Evolutionary conservation across 2,797 vertebrate species (phyloP), one percentile per base, ranked within the genome.

Genomic region (Cygnus olor): DNA sequence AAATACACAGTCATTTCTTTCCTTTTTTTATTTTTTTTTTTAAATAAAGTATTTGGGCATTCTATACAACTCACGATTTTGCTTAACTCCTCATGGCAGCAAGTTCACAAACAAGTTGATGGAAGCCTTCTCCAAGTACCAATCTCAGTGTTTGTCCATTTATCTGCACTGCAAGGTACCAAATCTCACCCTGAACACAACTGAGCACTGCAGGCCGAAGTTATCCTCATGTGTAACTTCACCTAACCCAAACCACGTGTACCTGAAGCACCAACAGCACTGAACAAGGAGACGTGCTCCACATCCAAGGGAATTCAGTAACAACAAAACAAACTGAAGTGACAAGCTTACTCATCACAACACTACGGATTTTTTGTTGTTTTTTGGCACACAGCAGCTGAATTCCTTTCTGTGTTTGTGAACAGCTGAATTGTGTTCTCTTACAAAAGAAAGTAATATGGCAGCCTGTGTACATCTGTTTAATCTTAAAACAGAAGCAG

Each of bases 401-500:
- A 96, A 94, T 88, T 64, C 66, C 91, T 94, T 91, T 92, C 95
- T 93, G 30, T 89, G 91, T 96, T 63, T 94, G 86, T 45, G 71
- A 97, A 93, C 92, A 95, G 95, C 89, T 96, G 86, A 95, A 94
- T 80, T 90, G 82, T 71, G 93, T 47, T 89, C 89, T 92, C 88
- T 85, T 64, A 96, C 94, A 85, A 95, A 97, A 95, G 88, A 96
- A 94, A 96, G 97, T 89, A 97, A 95, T 95, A 97, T 54, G 94
- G 96, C 88, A 90, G 96, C 74, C 94, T 97, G 90, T 19, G 58
- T 85, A 84, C 93, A 93, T 97, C 96, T 96, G 97, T 97, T 96
- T 93, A 94, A 97, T 93, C 96, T 95, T 85, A 96, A 97, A 97
- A 97, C 97, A 98, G 97, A 96, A 97, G 96, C 64, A 85, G 28